These are phyloP conservation scores for Lacerta bilineata DNA, from an alignment of 2,797 vertebrate genomes.

Conservation along the genomic window DNA sequence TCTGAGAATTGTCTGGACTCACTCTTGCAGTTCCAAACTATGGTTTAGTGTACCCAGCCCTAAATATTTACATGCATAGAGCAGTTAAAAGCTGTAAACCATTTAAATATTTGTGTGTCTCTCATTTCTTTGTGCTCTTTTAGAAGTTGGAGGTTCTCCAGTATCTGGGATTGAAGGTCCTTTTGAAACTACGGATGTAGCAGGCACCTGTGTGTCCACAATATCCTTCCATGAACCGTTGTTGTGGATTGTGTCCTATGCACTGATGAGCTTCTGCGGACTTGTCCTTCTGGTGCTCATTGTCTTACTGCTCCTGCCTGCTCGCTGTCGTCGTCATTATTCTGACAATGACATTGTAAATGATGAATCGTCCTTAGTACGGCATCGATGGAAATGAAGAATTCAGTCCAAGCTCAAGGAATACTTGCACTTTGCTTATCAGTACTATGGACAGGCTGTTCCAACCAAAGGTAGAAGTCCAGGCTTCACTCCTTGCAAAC, in stretches of 20 bases:
- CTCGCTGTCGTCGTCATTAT: constrained; percentile 68
- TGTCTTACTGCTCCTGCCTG: constrained; percentile 86
- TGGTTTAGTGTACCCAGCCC: background rate
- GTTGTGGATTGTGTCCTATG: constrained; percentile 92
- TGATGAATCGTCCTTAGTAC: constrained; percentile 94
- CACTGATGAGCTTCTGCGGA: constrained; percentile 90
- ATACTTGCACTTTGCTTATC: constrained; percentile 18
- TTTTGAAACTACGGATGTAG: constrained; percentile 87
- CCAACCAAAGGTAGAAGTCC: constrained; percentile 49
- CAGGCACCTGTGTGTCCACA: constrained; percentile 84
- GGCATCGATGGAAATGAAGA: constrained; percentile 94
- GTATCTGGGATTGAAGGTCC: constrained; percentile 93
- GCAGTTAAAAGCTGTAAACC: background rate
- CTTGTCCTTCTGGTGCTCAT: constrained; percentile 87
- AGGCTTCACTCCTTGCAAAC: constrained; percentile 17
- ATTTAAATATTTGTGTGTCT: background rate
- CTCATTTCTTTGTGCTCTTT: constrained; percentile 41
- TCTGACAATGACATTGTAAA: constrained; percentile 86
- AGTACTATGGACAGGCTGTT: constrained; percentile 8
- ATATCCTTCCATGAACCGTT: constrained; percentile 81
- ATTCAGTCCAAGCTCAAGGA: accelerated
- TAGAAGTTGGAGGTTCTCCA: constrained; percentile 82
- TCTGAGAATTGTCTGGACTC: background rate
- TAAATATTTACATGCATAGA: background rate
- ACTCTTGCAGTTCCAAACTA: background rate